Conservation (phyloP, 92 coral and sea anemone genomes). For the Montipora capitata region DNA sequence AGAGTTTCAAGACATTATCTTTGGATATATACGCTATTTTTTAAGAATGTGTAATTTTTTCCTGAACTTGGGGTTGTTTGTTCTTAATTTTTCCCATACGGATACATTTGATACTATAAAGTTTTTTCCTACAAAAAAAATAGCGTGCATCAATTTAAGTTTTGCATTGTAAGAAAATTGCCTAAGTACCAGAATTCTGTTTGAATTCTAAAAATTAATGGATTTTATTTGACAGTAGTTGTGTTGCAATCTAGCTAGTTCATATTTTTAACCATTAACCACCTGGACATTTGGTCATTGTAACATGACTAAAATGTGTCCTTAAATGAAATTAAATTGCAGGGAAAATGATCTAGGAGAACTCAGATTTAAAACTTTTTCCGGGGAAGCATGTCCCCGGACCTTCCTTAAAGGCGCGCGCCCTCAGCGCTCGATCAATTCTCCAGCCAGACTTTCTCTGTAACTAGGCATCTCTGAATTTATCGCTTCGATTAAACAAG, state of each 20-base stretch:
- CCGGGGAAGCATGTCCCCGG: too few relatives aligned
- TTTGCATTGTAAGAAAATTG: constrained; percentile 41
- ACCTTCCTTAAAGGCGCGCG: too few relatives aligned
- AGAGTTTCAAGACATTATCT: constrained; percentile 34
- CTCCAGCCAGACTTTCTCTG: constrained; percentile 44
- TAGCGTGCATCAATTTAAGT: background rate
- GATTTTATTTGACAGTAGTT: background rate
- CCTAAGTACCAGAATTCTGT: constrained; percentile 17
- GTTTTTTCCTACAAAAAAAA: too few relatives aligned
- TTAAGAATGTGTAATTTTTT: too few relatives aligned
- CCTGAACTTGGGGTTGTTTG: too few relatives aligned
- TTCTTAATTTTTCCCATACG: too few relatives aligned
- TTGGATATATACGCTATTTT: background rate
- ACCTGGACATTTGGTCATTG: constrained; percentile 32
- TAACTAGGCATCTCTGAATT: constrained; percentile 29
- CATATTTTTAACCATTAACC: constrained; percentile 23
- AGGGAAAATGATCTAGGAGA: too few relatives aligned
- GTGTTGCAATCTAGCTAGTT: background rate
- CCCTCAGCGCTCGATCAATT: constrained; percentile 24
- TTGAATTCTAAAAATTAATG: constrained; percentile 30
- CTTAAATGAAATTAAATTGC: too few relatives aligned
- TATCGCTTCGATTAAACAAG: too few relatives aligned
- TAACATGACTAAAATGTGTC: constrained; percentile 38
- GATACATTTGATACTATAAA: too few relatives aligned
- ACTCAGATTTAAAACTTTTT: too few relatives aligned